Conservation (phyloP, 2,888 invertebrate genomes). For the Dysmachus trigonus region DNA sequence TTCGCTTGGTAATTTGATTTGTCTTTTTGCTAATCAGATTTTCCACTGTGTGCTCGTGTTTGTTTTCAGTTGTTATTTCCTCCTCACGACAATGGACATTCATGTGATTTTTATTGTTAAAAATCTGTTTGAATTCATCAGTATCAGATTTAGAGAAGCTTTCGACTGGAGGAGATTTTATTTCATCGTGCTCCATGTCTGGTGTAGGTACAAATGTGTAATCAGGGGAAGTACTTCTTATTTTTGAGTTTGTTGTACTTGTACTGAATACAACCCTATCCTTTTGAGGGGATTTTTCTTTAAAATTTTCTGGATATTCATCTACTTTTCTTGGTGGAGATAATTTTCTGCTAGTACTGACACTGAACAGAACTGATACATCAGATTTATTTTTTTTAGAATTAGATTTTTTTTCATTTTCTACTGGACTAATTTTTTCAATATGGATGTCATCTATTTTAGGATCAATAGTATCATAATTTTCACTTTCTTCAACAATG, state of each 20-base stretch:
- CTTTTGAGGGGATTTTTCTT: neutral
- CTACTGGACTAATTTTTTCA: conserved; percentile 17
- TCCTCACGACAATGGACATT: neutral
- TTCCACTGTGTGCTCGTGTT: neutral
- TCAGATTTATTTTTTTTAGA: neutral
- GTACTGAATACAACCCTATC: conserved; percentile 21
- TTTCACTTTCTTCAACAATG: conserved; percentile 28
- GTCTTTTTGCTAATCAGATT: neutral
- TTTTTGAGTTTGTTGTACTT: neutral
- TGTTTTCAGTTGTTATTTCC: neutral
- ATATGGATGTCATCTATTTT: conserved; percentile 17
- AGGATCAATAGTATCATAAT: neutral
- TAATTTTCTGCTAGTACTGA: neutral
- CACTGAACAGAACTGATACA: conserved; percentile 6
- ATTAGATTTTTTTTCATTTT: neutral
- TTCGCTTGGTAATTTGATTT: neutral
- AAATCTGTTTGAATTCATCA: conserved; percentile 8
- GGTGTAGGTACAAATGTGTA: neutral
- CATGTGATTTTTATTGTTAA: neutral
- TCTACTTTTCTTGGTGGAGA: neutral
- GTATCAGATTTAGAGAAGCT: conserved; percentile 22
- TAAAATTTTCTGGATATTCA: neutral
- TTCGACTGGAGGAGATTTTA: conserved; percentile 32
- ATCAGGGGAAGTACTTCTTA: neutral
- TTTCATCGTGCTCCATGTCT: conserved; percentile 2